These are phyloP conservation scores for Teleogryllus occipitalis DNA, from an alignment of 1,140 invertebrate genomes.

Conservation along the genomic window DNA sequence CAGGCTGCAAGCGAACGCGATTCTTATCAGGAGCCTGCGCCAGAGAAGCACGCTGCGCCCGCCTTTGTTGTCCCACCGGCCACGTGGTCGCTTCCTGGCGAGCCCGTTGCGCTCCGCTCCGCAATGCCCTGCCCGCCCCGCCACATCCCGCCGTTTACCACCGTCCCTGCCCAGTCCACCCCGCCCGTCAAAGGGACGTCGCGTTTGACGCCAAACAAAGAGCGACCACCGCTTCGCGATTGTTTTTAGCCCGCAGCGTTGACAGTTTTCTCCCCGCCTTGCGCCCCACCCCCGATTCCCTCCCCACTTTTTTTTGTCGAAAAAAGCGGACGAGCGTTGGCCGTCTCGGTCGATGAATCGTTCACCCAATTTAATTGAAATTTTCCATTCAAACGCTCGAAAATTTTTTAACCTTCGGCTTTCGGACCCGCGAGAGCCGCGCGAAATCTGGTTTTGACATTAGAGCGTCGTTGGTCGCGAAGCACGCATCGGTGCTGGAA, in stretches of 20 bases:
- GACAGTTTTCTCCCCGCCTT: slow-evolving; percentile 1
- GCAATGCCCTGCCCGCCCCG: not conserved
- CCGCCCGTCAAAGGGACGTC: not conserved
- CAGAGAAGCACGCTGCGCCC: not conserved
- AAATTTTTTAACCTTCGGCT: not conserved
- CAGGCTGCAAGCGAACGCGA: not conserved
- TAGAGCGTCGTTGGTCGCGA: no score
- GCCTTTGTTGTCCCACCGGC: not conserved
- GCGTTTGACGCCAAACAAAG: not conserved
- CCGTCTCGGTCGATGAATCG: not conserved
- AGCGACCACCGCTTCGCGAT: not conserved
- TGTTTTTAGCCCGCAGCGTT: slow-evolving; percentile 3
- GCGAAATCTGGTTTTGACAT: no score
- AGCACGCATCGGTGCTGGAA: no score
- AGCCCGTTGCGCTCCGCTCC: not conserved
- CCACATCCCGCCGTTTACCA: not conserved
- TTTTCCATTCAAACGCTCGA: not conserved
- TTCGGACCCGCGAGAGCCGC: no score
- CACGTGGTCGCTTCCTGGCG: not conserved
- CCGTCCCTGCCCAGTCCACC: no score
- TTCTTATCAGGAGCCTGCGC: not conserved
- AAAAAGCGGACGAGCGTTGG: not conserved
- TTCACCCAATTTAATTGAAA: slow-evolving; percentile 1
- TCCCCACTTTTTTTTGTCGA: not conserved
- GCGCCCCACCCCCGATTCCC: no score